phyloP scores from a whole-genome alignment of 2,113 vertebrate species.

The Pogonocichla stellata region DNA sequence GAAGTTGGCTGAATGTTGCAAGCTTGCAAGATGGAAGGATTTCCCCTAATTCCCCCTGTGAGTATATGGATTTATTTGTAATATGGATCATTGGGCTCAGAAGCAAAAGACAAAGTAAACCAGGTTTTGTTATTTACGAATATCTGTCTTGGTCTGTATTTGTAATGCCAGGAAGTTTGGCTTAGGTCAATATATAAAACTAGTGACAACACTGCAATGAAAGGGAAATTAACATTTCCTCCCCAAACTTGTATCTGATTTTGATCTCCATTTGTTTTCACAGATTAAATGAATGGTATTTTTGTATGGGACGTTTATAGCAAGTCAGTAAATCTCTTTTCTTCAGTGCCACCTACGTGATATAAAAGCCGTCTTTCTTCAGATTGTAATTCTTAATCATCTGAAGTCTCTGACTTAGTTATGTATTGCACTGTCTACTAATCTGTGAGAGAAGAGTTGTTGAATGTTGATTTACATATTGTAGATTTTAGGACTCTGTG shows the following conservation, averaged over 20 bases:
- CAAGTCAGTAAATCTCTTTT: background rate
- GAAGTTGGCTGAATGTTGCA: slow-evolving; percentile 82
- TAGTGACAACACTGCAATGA: slow-evolving; percentile 53
- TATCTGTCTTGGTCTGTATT: background rate
- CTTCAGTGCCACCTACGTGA: background rate
- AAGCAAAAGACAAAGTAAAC: background rate
- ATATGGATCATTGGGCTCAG: background rate
- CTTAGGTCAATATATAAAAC: slow-evolving; percentile 27
- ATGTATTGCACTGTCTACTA: background rate
- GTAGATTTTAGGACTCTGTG: background rate
- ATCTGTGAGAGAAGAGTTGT: background rate
- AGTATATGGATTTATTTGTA: slow-evolving; percentile 70
- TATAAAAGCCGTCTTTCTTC: background rate
- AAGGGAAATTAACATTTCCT: slow-evolving; percentile 74
- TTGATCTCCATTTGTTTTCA: slow-evolving; percentile 55
- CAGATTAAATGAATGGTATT: slow-evolving; percentile 11
- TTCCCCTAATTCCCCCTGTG: slow-evolving; percentile 82
- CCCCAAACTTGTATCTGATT: slow-evolving; percentile 39
- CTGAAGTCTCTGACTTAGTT: background rate
- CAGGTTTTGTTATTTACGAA: background rate
- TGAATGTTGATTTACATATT: background rate
- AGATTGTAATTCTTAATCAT: background rate
- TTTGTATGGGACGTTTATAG: background rate
- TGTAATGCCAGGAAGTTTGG: slow-evolving; percentile 20
- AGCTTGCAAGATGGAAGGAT: slow-evolving; percentile 85